A percentile compares a stretch with the other conserved stretches of the same genome.
Conservation (phyloP, 1,140 invertebrate genomes). For the Megathymus violae region DNA sequence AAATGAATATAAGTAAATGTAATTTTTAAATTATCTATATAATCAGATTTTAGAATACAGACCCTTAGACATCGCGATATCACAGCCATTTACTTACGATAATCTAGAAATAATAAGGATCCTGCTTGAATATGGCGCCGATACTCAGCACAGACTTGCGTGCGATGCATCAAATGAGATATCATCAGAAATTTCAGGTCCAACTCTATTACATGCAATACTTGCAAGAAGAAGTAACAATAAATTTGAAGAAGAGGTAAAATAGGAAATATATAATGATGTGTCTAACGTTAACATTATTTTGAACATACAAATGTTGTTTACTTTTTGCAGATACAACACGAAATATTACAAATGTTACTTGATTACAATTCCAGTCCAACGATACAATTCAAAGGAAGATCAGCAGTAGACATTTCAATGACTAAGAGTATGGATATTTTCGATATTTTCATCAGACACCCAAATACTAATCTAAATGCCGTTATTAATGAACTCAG, state of each 20-base stretch:
- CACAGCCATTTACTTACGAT: slow-evolving; percentile 54
- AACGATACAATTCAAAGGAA: slow-evolving; percentile 56
- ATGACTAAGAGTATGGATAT: slow-evolving; percentile 52
- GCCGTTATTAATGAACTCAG: slow-evolving; percentile 59
- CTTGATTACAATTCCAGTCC: slow-evolving; percentile 60
- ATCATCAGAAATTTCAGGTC: slow-evolving; percentile 41
- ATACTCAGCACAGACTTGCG: slow-evolving; percentile 57
- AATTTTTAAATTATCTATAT: background rate
- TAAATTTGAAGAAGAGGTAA: slow-evolving; percentile 58
- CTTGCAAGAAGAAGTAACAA: slow-evolving; percentile 50
- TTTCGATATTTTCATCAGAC: slow-evolving; percentile 58
- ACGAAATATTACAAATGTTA: slow-evolving; percentile 54
- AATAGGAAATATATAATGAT: background rate
- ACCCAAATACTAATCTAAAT: slow-evolving; percentile 59
- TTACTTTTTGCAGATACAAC: slow-evolving; percentile 55
- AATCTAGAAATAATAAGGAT: slow-evolving; percentile 64
- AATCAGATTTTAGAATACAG: slow-evolving; percentile 57
- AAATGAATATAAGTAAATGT: too few relatives aligned
- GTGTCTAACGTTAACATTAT: too few relatives aligned
- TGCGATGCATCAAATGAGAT: slow-evolving; percentile 27
- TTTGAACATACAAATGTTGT: background rate
- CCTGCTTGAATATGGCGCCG: slow-evolving; percentile 68
- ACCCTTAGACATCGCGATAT: slow-evolving; percentile 72
- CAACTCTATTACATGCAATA: slow-evolving; percentile 64
- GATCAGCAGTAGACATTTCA: slow-evolving; percentile 58